These are phyloP conservation scores for Micoletzkya japonica DNA, from an alignment of 2,888 invertebrate species.

Conservation along the genomic window DNA sequence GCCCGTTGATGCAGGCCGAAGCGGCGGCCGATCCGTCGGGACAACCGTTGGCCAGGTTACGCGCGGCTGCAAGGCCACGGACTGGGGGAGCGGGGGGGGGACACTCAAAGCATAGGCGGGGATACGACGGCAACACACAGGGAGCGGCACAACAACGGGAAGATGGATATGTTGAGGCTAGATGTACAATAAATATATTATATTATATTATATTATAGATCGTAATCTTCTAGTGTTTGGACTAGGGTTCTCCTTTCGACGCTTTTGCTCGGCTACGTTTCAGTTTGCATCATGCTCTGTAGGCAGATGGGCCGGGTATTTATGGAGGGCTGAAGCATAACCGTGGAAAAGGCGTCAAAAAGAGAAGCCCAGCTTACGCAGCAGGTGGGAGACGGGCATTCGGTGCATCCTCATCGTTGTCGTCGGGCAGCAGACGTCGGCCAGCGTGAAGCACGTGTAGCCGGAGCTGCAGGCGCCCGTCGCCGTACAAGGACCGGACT, in stretches of 20 bases:
- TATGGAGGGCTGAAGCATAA: too few relatives aligned
- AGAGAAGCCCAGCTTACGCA: slow-evolving; percentile 5
- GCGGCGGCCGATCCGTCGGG: slow-evolving; percentile 44
- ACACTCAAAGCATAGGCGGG: slow-evolving; percentile 2
- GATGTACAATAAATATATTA: neutral
- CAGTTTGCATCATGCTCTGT: too few relatives aligned
- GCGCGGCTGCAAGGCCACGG: slow-evolving; percentile 13
- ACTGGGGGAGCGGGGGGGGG: too few relatives aligned
- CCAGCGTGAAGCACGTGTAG: slow-evolving; percentile 41
- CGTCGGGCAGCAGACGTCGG: slow-evolving; percentile 41
- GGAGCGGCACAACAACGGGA: neutral
- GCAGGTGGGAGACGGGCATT: slow-evolving; percentile 25
- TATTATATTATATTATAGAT: neutral
- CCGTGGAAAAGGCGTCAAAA: neutral
- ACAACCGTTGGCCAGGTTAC: slow-evolving; percentile 33
- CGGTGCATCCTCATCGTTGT: slow-evolving; percentile 31
- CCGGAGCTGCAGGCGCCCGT: slow-evolving; percentile 46
- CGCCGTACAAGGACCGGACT: slow-evolving; percentile 48
- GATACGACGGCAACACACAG: neutral
- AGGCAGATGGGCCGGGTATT: too few relatives aligned
- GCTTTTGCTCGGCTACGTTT: too few relatives aligned
- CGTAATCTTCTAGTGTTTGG: too few relatives aligned
- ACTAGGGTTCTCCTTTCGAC: too few relatives aligned
- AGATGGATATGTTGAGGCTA: neutral
- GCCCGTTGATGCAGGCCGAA: slow-evolving; percentile 60